Percentiles rank a stretch among this genome's conserved stretches.
Conservation (phyloP, 1,140 invertebrate genomes). For the Delia radicum region DNA sequence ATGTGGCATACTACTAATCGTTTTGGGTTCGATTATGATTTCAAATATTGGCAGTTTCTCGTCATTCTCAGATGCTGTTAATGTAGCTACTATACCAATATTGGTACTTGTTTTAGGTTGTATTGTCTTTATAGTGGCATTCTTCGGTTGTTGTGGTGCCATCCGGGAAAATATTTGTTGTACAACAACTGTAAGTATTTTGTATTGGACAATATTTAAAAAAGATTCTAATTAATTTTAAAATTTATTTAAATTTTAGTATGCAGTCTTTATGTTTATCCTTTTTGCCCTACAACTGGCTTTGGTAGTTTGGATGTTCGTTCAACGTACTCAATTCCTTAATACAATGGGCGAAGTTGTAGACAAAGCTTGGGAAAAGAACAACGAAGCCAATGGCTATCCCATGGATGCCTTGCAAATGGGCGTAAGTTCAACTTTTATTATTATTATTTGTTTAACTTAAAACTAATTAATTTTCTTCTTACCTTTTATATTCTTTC, state of each 20-base stretch:
- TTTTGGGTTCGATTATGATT: constrained; percentile 54
- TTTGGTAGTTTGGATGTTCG: constrained; percentile 62
- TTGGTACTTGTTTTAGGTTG: constrained; percentile 69
- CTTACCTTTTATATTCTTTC: constrained; percentile 32
- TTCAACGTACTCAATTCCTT: constrained; percentile 57
- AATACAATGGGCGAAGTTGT: constrained; percentile 54
- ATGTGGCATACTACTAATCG: constrained; percentile 64
- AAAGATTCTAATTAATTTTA: not conserved
- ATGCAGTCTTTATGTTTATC: constrained; percentile 65
- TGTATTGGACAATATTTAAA: not conserved
- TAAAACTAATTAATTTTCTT: not conserved
- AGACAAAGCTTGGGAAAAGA: constrained; percentile 44
- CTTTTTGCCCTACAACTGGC: constrained; percentile 66
- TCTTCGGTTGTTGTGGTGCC: constrained; percentile 80
- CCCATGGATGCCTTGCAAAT: constrained; percentile 46
- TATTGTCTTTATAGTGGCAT: constrained; percentile 71
- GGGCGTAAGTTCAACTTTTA: constrained; percentile 40
- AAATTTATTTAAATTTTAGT: constrained; percentile 57
- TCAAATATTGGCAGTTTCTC: constrained; percentile 20
- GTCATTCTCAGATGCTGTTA: constrained; percentile 11
- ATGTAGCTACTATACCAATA: constrained; percentile 57
- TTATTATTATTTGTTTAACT: not conserved
- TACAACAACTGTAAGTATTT: constrained; percentile 66
- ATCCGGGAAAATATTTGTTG: constrained; percentile 76
- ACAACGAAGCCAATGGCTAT: constrained; percentile 33